Percentiles rank a stretch among this genome's conserved stretches.
These are phyloP conservation scores for Sphecodes monilicornis DNA, from an alignment of 2,888 invertebrate genomes.

Conservation along the genomic window DNA sequence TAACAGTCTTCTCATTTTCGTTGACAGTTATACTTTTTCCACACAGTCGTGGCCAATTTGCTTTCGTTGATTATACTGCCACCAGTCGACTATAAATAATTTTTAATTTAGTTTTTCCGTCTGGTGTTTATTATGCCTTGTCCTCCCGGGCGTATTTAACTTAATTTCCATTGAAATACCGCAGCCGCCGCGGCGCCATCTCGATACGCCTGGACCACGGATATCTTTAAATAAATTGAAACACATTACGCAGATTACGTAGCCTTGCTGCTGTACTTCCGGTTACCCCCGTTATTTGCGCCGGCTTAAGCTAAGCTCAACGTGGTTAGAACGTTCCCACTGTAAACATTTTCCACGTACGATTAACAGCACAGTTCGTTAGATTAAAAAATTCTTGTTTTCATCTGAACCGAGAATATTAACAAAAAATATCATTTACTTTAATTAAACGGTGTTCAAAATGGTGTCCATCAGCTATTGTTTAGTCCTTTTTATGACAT, in stretches of 20 bases:
- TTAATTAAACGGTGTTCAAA: no score
- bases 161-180: slow-evolving; percentile 49
- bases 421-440: no score
- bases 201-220: slow-evolving; percentile 41
- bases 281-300: slow-evolving; percentile 24
- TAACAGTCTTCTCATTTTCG: slow-evolving; percentile 22
- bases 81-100: slow-evolving; percentile 35
- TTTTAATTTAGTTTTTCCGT: slow-evolving; percentile 42
- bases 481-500: no score
- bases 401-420: no score
- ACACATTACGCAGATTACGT: slow-evolving; percentile 51
- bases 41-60: slow-evolving; percentile 33
- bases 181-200: slow-evolving; percentile 28
- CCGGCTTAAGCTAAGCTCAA: not conserved
- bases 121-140: slow-evolving; percentile 8
- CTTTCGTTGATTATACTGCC: slow-evolving; percentile 16
- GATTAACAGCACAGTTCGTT: not conserved
- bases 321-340: not conserved
- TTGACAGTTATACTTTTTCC: slow-evolving; percentile 40
- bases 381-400: no score
- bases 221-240: slow-evolving; percentile 50
- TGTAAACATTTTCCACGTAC: not conserved
- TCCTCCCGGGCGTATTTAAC: slow-evolving; percentile 39
- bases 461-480: no score
- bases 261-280: slow-evolving; percentile 28